phyloP scores from a whole-genome alignment of 2,888 invertebrate species.

The Epinotia brunnichana region DNA sequence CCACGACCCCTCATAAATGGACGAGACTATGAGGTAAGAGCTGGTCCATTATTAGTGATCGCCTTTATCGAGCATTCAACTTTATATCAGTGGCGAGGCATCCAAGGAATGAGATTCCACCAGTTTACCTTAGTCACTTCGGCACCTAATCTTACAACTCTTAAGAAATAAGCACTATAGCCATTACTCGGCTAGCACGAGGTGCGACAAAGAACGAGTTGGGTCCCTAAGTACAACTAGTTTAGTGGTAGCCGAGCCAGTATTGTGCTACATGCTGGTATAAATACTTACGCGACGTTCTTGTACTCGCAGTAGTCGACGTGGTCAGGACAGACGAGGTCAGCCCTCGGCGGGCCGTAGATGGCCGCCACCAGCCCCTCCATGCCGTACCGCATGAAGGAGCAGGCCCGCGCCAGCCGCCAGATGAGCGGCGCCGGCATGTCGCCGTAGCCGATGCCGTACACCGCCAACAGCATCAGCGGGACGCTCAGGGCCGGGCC shows the following conservation, averaged over 20 bases:
- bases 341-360: conserved; percentile 89
- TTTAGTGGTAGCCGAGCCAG: neutral
- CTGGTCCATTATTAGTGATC: too few relatives aligned
- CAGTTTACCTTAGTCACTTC: too few relatives aligned
- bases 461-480: conserved; percentile 92
- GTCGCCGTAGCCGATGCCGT: conserved; percentile 93
- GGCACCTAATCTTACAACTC: too few relatives aligned
- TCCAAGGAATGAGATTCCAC: too few relatives aligned
- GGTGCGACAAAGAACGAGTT: too few relatives aligned
- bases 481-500: conserved; percentile 95
- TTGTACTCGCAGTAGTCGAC: conserved; percentile 90
- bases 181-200: too few relatives aligned
- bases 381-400: conserved; percentile 91
- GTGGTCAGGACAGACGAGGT: conserved; percentile 88
- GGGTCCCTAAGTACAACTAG: too few relatives aligned
- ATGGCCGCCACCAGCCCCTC: conserved; percentile 92
- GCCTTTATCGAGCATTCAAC: too few relatives aligned
- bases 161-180: too few relatives aligned
- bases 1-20: too few relatives aligned
- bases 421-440: conserved; percentile 88
- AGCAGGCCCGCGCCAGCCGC: conserved; percentile 90
- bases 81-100: too few relatives aligned
- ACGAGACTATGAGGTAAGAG: too few relatives aligned
- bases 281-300: conserved; percentile 82
- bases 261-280: neutral